These are phyloP conservation scores for Turdus rufiventris DNA, from an alignment of 2,113 vertebrate genomes.

Conservation along the genomic window DNA sequence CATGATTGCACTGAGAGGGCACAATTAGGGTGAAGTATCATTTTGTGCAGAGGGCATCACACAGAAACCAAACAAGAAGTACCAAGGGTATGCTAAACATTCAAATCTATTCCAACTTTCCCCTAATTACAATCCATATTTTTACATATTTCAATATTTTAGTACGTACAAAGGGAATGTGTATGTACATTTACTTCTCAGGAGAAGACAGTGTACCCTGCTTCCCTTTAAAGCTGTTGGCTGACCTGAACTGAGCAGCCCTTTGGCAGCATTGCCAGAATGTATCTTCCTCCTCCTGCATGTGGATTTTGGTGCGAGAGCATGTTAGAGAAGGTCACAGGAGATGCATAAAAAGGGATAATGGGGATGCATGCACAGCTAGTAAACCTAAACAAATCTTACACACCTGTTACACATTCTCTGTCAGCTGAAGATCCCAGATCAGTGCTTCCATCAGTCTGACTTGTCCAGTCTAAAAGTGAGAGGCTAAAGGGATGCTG, in stretches of 20 bases:
- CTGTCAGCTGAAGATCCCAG: neutral
- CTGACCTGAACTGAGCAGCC: slow-evolving; percentile 14
- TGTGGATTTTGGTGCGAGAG: neutral
- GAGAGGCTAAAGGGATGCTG: neutral
- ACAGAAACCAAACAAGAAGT: neutral
- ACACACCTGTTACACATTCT: neutral
- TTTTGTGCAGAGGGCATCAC: neutral
- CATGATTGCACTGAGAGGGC: slow-evolving; percentile 3
- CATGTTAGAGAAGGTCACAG: neutral
- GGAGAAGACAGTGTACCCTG: neutral
- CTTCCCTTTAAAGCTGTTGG: neutral
- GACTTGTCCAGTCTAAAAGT: neutral
- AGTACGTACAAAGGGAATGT: neutral
- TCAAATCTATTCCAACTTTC: slow-evolving; percentile 52
- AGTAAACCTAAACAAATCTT: neutral
- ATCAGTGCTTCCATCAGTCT: neutral
- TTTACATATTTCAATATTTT: slow-evolving; percentile 63
- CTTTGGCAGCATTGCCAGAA: neutral
- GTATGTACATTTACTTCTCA: neutral
- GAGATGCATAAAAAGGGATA: neutral
- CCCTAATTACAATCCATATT: slow-evolving; percentile 43
- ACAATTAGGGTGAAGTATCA: neutral
- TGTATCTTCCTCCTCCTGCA: neutral
- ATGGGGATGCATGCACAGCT: neutral
- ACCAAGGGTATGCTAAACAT: slow-evolving; percentile 23